phyloP scores from a whole-genome alignment of 2,888 invertebrate species.

The Girardia tigrina region DNA sequence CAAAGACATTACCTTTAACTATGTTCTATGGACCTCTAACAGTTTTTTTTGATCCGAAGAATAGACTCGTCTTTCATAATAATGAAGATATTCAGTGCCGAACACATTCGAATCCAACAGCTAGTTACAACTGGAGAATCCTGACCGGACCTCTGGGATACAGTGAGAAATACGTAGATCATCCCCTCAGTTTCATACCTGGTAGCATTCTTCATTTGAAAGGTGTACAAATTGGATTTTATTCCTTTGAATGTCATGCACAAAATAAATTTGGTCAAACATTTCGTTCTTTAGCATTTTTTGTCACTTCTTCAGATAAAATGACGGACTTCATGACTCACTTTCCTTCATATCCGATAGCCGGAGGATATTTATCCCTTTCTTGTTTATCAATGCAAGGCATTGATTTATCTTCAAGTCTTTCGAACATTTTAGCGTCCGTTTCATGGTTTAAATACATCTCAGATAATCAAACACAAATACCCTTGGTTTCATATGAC shows the following conservation, averaged over 20 bases:
- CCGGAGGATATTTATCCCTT: background rate
- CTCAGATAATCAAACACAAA: background rate
- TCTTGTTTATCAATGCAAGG: background rate
- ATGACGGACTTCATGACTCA: background rate
- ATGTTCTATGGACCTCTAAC: background rate
- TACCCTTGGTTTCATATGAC: background rate
- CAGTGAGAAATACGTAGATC: background rate
- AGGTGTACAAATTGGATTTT: background rate
- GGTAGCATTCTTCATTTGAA: background rate
- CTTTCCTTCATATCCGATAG: background rate
- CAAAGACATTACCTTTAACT: background rate
- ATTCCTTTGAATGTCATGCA: conserved; percentile 18
- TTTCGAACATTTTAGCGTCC: background rate
- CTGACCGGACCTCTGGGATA: background rate
- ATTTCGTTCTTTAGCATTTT: background rate
- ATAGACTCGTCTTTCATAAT: background rate
- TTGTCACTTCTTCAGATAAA: background rate
- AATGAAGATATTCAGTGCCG: background rate
- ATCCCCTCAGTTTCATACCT: background rate
- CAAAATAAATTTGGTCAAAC: background rate
- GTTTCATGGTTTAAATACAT: conserved; percentile 1
- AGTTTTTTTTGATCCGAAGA: background rate
- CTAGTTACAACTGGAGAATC: background rate
- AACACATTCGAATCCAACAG: background rate
- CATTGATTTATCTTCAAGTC: background rate